These are phyloP conservation scores for Poeciliopsis prolifica DNA, from an alignment of 2,113 vertebrate species.

Conservation along the genomic window DNA sequence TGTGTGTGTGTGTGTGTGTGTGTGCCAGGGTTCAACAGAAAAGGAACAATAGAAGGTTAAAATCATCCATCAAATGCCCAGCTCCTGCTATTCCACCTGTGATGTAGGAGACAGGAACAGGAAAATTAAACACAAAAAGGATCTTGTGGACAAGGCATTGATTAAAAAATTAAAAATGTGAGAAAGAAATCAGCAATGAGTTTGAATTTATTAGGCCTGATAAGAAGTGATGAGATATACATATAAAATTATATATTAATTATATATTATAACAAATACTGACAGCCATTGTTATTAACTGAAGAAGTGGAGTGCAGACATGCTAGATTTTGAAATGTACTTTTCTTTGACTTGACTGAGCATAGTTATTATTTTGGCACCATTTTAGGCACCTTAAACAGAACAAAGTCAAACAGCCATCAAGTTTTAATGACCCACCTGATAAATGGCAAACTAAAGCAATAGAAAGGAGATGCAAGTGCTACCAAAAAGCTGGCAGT, in stretches of 20 bases:
- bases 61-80: slow-evolving; percentile 45
- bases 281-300: background rate
- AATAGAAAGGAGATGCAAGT: no score
- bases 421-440: no score
- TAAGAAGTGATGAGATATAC: background rate
- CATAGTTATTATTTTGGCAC: no score
- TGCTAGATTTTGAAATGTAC: no score
- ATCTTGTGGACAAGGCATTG: background rate
- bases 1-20: background rate
- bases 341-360: no score
- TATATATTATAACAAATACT: background rate
- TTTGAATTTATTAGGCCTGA: background rate
- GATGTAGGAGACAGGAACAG: slow-evolving; percentile 43
- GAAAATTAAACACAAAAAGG: slow-evolving; percentile 14
- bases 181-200: background rate
- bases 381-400: no score
- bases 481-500: no score
- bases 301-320: no score
- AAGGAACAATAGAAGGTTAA: slow-evolving; percentile 3
- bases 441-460: no score
- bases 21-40: slow-evolving; percentile 14
- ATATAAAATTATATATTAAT: background rate
- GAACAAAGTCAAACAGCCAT: no score
- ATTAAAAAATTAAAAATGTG: slow-evolving; percentile 8
- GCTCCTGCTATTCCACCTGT: slow-evolving; percentile 10